Evolutionary conservation across 2,888 invertebrate species (phyloP).

Genomic region (Tenthredo livida): DNA sequence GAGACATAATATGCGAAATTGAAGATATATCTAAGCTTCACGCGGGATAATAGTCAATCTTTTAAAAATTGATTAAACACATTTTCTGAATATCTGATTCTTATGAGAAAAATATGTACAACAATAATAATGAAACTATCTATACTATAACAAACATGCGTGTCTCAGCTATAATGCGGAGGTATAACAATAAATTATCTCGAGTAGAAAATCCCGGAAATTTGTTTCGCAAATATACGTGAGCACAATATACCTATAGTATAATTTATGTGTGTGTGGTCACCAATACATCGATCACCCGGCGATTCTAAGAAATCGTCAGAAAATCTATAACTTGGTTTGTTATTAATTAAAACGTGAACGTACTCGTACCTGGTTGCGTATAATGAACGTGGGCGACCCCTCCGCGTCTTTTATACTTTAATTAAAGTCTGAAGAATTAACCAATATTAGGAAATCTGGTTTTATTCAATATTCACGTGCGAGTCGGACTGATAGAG

Average conservation of each 20-base stretch:
- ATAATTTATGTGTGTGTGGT: neutral
- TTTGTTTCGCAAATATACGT: neutral
- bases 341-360: slow-evolving; percentile 18
- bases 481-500: slow-evolving; percentile 6
- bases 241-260: neutral
- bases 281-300: slow-evolving; percentile 16
- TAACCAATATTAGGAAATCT: neutral
- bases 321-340: neutral
- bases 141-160: neutral
- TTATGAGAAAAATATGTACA: neutral
- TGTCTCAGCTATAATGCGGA: neutral
- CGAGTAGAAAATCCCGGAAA: neutral
- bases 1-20: neutral
- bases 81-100: neutral
- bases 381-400: neutral
- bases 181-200: slow-evolving; percentile 1
- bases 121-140: neutral
- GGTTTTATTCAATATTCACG: slow-evolving; percentile 21
- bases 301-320: neutral
- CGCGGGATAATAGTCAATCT: neutral
- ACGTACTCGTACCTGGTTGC: neutral
- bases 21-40: neutral
- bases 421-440: neutral
- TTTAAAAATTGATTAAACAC: neutral
- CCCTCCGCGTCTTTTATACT: neutral